Conservation (phyloP, 1,140 invertebrate genomes). For the Lucilia cuprina region DNA sequence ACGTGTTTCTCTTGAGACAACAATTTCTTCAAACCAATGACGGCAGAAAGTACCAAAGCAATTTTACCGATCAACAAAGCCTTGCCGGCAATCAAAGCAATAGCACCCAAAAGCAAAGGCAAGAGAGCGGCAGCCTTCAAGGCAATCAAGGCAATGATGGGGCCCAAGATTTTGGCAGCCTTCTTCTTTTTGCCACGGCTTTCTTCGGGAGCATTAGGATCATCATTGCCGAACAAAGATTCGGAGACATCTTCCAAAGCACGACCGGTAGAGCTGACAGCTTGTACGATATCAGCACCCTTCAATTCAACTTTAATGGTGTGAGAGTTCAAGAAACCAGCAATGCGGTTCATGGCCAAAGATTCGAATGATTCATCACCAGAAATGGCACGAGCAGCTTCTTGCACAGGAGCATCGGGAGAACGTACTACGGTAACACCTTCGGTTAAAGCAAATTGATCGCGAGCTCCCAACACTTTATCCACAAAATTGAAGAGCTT, state of each 20-base stretch:
- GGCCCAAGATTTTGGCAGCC: conserved; percentile 78
- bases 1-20: conserved; percentile 79
- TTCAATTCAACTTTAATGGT: conserved; percentile 84
- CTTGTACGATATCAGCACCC: conserved; percentile 80
- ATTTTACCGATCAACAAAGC: conserved; percentile 84
- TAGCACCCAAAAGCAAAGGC: conserved; percentile 77
- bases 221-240: conserved; percentile 67
- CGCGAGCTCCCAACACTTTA: conserved; percentile 79
- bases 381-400: conserved; percentile 74
- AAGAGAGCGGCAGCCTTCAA: conserved; percentile 80
- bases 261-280: conserved; percentile 77
- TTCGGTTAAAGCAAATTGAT: conserved; percentile 78
- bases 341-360: conserved; percentile 71
- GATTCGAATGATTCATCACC: conserved; percentile 72
- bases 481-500: conserved; percentile 84
- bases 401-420: conserved; percentile 65
- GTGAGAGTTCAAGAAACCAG: conserved; percentile 78
- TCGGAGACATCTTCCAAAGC: conserved; percentile 77
- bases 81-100: conserved; percentile 84
- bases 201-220: conserved; percentile 67
- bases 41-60: conserved; percentile 79
- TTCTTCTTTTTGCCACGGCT: conserved; percentile 82
- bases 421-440: conserved; percentile 83
- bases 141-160: conserved; percentile 75
- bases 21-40: conserved; percentile 83